Percentiles rank a stretch among this genome's conserved stretches.
These are phyloP conservation scores for Diglossa brunneiventris DNA, from an alignment of 2,113 vertebrate genomes.

Conservation along the genomic window DNA sequence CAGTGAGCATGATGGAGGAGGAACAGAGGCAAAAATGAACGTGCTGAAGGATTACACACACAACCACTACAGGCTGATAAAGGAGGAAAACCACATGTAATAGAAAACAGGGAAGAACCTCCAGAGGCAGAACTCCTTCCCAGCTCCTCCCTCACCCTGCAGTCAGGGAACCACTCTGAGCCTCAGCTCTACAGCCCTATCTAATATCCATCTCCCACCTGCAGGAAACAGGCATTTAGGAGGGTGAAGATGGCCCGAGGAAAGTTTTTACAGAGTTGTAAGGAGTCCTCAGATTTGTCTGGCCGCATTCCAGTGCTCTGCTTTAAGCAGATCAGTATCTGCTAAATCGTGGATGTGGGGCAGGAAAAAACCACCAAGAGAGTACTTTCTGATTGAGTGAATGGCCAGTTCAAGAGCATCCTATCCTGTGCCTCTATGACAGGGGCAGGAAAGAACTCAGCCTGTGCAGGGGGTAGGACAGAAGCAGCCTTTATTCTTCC, in stretches of 20 bases:
- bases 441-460: background rate
- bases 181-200: background rate
- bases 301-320: background rate
- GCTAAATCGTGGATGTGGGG: background rate
- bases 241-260: background rate
- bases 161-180: background rate
- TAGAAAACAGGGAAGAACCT: background rate
- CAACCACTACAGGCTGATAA: background rate
- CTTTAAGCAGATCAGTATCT: background rate
- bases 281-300: background rate
- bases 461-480: background rate
- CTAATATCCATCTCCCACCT: rapidly evolving
- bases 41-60: background rate
- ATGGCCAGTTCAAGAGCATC: background rate
- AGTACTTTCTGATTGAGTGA: background rate
- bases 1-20: rapidly evolving
- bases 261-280: background rate
- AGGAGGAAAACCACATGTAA: background rate
- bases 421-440: background rate
- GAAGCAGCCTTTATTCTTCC: background rate
- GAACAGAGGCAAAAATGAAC: background rate
- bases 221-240: background rate
- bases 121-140: background rate
- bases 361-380: background rate
- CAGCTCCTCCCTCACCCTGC: background rate